These are phyloP conservation scores for Merluccius polli DNA, from an alignment of 2,797 vertebrate species.

Conservation along the genomic window DNA sequence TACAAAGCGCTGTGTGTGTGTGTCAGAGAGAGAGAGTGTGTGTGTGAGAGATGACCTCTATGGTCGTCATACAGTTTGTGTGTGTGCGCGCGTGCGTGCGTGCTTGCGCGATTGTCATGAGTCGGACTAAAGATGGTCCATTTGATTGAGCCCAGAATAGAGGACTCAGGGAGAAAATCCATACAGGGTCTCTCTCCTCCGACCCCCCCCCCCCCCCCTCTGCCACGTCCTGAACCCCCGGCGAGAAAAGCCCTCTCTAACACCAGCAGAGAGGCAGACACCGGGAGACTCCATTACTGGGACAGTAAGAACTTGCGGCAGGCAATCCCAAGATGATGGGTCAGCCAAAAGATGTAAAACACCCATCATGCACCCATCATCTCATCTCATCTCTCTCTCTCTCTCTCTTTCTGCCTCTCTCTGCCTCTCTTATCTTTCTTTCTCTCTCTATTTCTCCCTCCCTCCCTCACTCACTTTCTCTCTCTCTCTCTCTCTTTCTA, in stretches of 20 bases:
- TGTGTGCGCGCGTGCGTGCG: slow-evolving; percentile 25
- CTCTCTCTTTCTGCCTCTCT: too few species aligned
- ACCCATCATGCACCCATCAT: not conserved
- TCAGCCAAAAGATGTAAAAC: slow-evolving; percentile 37
- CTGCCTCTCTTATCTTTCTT: too few species aligned
- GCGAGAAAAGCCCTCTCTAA: slow-evolving; percentile 13
- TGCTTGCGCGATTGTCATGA: slow-evolving; percentile 27
- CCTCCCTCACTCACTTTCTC: too few species aligned
- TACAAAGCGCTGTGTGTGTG: slow-evolving; percentile 53
- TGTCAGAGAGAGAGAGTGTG: slow-evolving; percentile 15
- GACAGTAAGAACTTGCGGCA: not conserved
- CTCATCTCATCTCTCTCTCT: too few species aligned
- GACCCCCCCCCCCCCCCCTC: too few species aligned
- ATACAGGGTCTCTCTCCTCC: slow-evolving; percentile 19
- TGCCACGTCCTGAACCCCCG: too few species aligned
- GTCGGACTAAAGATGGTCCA: slow-evolving; percentile 40
- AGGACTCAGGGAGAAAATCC: slow-evolving; percentile 40
- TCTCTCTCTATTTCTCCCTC: too few species aligned
- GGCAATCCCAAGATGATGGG: slow-evolving; percentile 13
- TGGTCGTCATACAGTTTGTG: slow-evolving; percentile 49
- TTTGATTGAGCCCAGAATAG: slow-evolving; percentile 45
- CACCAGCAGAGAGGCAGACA: slow-evolving; percentile 20
- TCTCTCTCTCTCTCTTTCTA: too few species aligned
- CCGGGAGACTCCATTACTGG: slow-evolving; percentile 18
- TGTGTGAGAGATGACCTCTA: slow-evolving; percentile 51